phyloP scores from a whole-genome alignment of 1,140 invertebrate genomes.

The Diabrotica undecimpunctata region DNA sequence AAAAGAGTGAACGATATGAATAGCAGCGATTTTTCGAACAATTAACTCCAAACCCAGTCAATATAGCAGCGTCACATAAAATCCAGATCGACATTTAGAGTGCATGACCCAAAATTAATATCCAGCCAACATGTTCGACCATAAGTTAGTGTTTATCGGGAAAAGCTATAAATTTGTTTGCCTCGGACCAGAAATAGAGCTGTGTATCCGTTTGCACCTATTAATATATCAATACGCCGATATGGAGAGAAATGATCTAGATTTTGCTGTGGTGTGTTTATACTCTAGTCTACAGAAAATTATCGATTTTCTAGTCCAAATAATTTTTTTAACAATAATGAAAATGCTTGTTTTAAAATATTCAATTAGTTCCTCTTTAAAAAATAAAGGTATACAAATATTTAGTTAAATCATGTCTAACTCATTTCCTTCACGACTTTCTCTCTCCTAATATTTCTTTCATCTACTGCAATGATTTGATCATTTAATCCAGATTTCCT shows the following conservation, averaged over 20 bases:
- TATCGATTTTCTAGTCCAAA: no score
- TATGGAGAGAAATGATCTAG: neutral
- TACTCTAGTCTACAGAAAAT: no score
- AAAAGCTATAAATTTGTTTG: neutral
- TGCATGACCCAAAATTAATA: constrained; percentile 2
- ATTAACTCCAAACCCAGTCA: neutral
- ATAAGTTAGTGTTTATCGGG: neutral
- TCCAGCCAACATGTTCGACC: neutral
- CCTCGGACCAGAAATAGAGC: neutral
- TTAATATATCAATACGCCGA: constrained; percentile 3
- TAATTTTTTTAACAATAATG: no score
- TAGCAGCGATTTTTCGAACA: neutral
- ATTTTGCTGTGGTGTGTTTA: no score
- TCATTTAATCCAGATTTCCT: no score
- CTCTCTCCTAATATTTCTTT: no score
- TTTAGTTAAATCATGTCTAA: no score
- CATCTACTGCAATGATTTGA: no score
- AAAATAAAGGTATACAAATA: no score
- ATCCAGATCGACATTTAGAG: neutral
- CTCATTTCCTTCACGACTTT: no score
- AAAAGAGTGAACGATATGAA: neutral
- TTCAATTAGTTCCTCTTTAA: no score
- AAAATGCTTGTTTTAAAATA: no score
- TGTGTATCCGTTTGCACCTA: neutral
- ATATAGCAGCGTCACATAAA: constrained; percentile 1